Evolutionary conservation across 1,140 invertebrate species (phyloP).

Genomic region (Doryteuthis pealeii): DNA sequence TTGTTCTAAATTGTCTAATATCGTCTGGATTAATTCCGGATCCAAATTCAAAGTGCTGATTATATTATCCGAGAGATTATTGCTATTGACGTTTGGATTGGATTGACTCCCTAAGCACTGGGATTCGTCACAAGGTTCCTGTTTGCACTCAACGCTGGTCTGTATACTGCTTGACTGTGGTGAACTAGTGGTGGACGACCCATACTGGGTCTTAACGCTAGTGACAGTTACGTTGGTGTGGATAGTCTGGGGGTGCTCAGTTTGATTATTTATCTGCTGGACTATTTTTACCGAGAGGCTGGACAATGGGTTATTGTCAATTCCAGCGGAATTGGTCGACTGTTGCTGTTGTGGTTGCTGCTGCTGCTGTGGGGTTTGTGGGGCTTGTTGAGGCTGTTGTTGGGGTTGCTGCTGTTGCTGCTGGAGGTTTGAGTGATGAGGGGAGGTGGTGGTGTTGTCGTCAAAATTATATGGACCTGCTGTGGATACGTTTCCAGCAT

Average conservation of each 20-base stretch:
- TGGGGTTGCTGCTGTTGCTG: constrained; percentile 17
- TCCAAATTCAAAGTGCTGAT: constrained; percentile 70
- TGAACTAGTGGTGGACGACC: constrained; percentile 41
- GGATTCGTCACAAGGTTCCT: constrained; percentile 72
- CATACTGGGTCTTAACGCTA: constrained; percentile 70
- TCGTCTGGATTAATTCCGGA: constrained; percentile 67
- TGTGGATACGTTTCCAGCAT: background rate
- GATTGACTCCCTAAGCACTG: constrained; percentile 69
- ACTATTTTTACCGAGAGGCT: constrained; percentile 88
- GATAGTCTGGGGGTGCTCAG: constrained; percentile 83
- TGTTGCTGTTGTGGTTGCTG: constrained; percentile 29
- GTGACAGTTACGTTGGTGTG: constrained; percentile 92
- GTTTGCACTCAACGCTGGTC: constrained; percentile 76
- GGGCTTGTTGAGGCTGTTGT: constrained; percentile 23
- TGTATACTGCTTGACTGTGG: constrained; percentile 40
- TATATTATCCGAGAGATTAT: constrained; percentile 71
- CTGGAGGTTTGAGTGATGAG: constrained; percentile 20
- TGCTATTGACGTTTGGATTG: constrained; percentile 17
- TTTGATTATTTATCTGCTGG: constrained; percentile 83
- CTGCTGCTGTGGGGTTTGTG: constrained; percentile 12
- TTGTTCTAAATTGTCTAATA: constrained; percentile 77
- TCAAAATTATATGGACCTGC: constrained; percentile 37
- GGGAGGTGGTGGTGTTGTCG: constrained; percentile 22
- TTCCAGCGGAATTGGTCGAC: constrained; percentile 27
- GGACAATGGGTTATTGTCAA: constrained; percentile 40